Evolutionary conservation across 1,140 invertebrate genomes (phyloP), one percentile per base, ranked within the genome.

Genomic region (Lordiphosa mommai): DNA sequence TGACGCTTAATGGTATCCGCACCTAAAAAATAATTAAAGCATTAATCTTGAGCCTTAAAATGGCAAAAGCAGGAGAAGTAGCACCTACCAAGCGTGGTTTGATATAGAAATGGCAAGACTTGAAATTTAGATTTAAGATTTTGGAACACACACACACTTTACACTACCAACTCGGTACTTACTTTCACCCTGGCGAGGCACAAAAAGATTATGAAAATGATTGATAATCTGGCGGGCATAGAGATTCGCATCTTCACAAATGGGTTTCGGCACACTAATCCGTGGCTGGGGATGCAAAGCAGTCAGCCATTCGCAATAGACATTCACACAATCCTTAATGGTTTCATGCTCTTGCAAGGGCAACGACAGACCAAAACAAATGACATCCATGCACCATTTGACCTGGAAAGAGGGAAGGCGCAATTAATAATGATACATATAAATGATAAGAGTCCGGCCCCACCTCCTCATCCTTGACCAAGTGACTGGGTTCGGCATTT

Each of bases 301-400:
- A 0, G 95, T 94, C 17, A 99, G 89, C 98, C 98, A 99, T 82
- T 99, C 97, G 89, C 97, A 99, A 87, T 99, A 99, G 14, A 99
- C 94, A 89, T 96, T 96, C 5, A 99, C 97, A 90, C 97, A 99
- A 89, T 99, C 97, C 64, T 97, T 93, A 33, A 99, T 95, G 0
- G 96, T 96, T 69, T 99, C 97, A 89, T 98, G 96, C 88, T 99
- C 97, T 29, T 92, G 91, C 7, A 99, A 87, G 0, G 97, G 96
- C 27, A 99, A 89, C 27, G 95, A 96, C 0, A 99, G 91, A 0
- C 98, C 97, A 90, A 94, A 98, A 77, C 97, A 96, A 13, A 99
- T 93, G 4, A 98, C 96, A 33, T 87, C 86, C 87, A 88, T 88
- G 52, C 88, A 88, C 88, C 87, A 88, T 57, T 82, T 71, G 1